These are phyloP conservation scores for Metallyticus violacea DNA, from an alignment of 2,888 invertebrate genomes.

Conservation along the genomic window DNA sequence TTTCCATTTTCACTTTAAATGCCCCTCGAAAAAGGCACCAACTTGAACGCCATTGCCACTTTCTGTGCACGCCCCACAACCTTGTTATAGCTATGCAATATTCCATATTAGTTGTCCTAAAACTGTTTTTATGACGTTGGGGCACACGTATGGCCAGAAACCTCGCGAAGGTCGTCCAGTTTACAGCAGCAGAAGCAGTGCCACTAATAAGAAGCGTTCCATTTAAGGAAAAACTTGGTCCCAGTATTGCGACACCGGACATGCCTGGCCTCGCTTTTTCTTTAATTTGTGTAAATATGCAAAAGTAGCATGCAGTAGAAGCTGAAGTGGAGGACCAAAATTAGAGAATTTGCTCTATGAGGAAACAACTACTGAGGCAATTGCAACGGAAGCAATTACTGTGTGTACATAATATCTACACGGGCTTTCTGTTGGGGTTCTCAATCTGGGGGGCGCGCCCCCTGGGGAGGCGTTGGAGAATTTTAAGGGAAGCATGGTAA, in stretches of 20 bases:
- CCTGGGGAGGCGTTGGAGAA: no score
- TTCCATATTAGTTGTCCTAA: background rate
- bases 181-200: background rate
- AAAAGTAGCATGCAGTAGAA: background rate
- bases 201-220: background rate
- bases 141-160: background rate
- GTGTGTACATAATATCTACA: no score
- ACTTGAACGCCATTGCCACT: no score
- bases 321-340: background rate
- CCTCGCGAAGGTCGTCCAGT: background rate
- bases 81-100: background rate
- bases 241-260: background rate
- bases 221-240: background rate
- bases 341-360: no score
- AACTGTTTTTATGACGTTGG: background rate
- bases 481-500: no score
- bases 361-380: no score
- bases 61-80: no score
- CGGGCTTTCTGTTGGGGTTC: no score
- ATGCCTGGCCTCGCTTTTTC: background rate
- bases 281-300: background rate
- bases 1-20: no score
- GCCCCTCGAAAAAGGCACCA: no score
- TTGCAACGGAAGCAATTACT: no score
- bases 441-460: no score